Conservation (phyloP, 2,888 invertebrate species). For the Colletes collaris region DNA sequence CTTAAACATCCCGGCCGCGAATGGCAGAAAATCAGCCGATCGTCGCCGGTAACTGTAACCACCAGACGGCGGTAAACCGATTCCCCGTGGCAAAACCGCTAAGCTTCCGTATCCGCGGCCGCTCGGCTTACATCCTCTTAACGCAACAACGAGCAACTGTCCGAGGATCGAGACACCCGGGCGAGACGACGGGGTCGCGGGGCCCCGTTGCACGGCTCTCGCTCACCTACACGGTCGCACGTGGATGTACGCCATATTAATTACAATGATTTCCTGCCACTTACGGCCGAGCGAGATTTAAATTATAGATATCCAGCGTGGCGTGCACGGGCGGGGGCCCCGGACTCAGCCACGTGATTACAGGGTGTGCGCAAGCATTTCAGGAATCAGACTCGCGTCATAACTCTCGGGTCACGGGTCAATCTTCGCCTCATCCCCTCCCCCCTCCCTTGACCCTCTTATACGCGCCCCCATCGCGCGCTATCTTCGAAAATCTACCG, state of each 20-base stretch:
- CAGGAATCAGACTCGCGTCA: conserved; percentile 73
- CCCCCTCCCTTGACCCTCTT: neutral
- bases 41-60: conserved; percentile 17
- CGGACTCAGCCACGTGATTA: conserved; percentile 63
- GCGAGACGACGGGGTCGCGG: too few species aligned
- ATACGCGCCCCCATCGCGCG: neutral
- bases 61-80: conserved; percentile 37
- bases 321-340: conserved; percentile 52
- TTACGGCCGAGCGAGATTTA: conserved; percentile 75
- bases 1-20: conserved; percentile 12
- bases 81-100: neutral
- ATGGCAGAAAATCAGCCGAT: conserved; percentile 11
- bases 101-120: conserved; percentile 49
- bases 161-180: too few species aligned
- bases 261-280: conserved; percentile 77
- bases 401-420: conserved; percentile 72
- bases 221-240: conserved; percentile 48
- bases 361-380: conserved; percentile 71
- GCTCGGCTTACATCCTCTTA: conserved; percentile 55
- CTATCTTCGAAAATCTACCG: conserved; percentile 47
- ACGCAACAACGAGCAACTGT: neutral
- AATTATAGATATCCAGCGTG: conserved; percentile 75
- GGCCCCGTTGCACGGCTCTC: conserved; percentile 18
- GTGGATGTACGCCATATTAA: conserved; percentile 72
- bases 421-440: conserved; percentile 33